phyloP scores from a whole-genome alignment of 2,888 invertebrate genomes.

The Ecdyonurus torrentis region DNA sequence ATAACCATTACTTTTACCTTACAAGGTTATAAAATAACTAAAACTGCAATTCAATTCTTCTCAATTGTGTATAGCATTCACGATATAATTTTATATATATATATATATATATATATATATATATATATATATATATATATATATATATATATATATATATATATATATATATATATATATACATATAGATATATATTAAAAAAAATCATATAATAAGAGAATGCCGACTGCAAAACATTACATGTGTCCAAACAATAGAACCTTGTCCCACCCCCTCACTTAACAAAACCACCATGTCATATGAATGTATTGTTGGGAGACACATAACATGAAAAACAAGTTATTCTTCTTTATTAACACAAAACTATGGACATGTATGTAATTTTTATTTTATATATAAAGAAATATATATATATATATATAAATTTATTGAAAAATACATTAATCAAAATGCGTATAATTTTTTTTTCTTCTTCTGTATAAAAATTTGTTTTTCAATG shows the following conservation, averaged over 20 bases:
- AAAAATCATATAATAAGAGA: no score
- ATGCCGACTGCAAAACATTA: background rate
- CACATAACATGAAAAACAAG: background rate
- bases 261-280: background rate
- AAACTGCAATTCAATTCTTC: no score
- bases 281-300: background rate
- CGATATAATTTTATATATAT: no score
- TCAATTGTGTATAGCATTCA: background rate
- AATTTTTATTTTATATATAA: background rate
- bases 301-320: background rate
- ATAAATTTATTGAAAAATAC: no score
- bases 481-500: no score
- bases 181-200: no score
- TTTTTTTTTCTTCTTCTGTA: no score
- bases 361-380: background rate
- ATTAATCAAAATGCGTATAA: background rate
- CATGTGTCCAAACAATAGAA: background rate
- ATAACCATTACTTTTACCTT: background rate
- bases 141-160: no score
- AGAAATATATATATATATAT: background rate
- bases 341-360: background rate
- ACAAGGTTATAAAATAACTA: background rate
- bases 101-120: no score
- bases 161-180: no score
- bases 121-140: no score